Conservation (phyloP, 2,888 invertebrate genomes). For the Dendrolimus houi region DNA sequence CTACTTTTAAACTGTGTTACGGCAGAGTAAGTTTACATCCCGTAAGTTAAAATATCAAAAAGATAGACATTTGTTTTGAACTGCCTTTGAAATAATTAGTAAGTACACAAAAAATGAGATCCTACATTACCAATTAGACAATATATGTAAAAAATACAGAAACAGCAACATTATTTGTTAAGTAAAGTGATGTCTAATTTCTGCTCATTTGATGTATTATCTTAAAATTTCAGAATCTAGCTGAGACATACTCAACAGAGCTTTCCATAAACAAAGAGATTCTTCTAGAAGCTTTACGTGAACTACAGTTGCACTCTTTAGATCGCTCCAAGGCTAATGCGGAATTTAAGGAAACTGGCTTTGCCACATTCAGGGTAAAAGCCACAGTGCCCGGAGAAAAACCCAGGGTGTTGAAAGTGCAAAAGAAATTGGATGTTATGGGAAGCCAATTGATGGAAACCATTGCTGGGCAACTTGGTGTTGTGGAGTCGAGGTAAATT, state of each 20-base stretch:
- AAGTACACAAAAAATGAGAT: too few relatives aligned
- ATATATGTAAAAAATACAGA: too few relatives aligned
- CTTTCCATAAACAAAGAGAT: slow-evolving; percentile 69
- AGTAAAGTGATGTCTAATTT: too few relatives aligned
- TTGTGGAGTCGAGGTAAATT: slow-evolving; percentile 49
- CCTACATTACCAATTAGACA: too few relatives aligned
- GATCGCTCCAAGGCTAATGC: slow-evolving; percentile 83
- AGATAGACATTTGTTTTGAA: too few relatives aligned
- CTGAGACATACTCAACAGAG: slow-evolving; percentile 71
- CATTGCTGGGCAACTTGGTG: slow-evolving; percentile 66
- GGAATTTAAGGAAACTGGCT: slow-evolving; percentile 81
- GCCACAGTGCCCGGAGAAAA: slow-evolving; percentile 73
- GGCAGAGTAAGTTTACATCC: too few relatives aligned
- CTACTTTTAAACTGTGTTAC: too few relatives aligned
- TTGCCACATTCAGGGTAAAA: slow-evolving; percentile 84
- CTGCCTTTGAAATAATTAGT: too few relatives aligned
- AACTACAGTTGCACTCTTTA: slow-evolving; percentile 81
- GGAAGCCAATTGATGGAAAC: slow-evolving; percentile 74
- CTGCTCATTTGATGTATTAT: too few relatives aligned
- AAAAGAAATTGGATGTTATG: slow-evolving; percentile 68
- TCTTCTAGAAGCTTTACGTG: slow-evolving; percentile 74
- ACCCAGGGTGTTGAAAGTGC: slow-evolving; percentile 67
- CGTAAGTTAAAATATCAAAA: too few relatives aligned
- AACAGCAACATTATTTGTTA: too few relatives aligned
- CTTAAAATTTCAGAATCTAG: slow-evolving; percentile 72